Base-by-base conservation (phyloP, 2,113 vertebrate species). In the Clarias batrachus region DNA sequence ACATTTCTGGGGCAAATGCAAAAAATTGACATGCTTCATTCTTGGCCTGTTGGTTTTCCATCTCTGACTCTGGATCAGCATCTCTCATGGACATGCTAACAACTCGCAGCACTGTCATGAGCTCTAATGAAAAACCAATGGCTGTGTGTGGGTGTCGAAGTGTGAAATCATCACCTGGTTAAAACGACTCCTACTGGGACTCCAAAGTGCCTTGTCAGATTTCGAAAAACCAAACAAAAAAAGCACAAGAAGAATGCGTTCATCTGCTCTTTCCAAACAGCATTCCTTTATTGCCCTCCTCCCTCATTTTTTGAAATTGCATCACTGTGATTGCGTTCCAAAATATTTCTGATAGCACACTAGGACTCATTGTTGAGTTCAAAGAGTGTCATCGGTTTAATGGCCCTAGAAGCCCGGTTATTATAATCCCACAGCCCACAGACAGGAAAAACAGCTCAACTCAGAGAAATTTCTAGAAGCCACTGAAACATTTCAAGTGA, bases 281-380 rank as follows among this genome's bases (percentile, higher is more conserved):
- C 92, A 91, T 92, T 91, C 85, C 63, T 83, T 59, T 52, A 54
- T 79, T 41, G 54, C 68, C 57, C 57, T 81, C 60, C 76, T 85
- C 56, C 33, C 73, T 85, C 91, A 84, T 59, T 81, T 80, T 93
- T 92, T 92, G 91, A 91, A 93, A 92, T 90, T 91, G 91, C 63
- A 71, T 48, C 90, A 89, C 85, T 88, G 91, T 88, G 88, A 25
- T 91, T 87, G 90, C 90, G 89, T 92, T 93, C 92, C 91, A 91
- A 90, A 91, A 93, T 90, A 91, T 88, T 89, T 92, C 91, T 17
- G 70, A 92, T 90, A 91, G 87, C 71, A 89, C 89, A 92, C 84
- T 87, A 68, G 87, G 19, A 77, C 65, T 83, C 79, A 85, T 89
- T 90, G 88, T 91, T 89, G 63, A 83, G 17, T 37, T 17, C 17